A percentile compares a stretch with the other conserved stretches of the same genome.
phyloP scores from a whole-genome alignment of 2,888 invertebrate genomes.

The Cerceris rybyensis region DNA sequence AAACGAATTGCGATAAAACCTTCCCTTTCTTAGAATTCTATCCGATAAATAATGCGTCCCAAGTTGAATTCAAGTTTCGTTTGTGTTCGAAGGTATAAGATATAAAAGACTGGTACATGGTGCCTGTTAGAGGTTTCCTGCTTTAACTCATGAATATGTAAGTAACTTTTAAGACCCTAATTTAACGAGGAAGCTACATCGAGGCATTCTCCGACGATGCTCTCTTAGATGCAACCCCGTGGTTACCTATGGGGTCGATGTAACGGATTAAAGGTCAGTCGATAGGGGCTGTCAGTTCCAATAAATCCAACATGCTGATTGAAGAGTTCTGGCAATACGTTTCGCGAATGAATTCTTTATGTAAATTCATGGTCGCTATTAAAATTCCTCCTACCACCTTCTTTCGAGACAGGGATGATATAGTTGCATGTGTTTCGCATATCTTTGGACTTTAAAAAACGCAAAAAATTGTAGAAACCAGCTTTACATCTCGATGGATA shows the following conservation, averaged over 20 bases:
- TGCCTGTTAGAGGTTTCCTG: conserved; percentile 13
- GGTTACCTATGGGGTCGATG: conserved; percentile 21
- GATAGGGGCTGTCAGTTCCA: conserved; percentile 17
- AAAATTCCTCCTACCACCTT: conserved; percentile 15
- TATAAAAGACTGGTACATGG: not conserved
- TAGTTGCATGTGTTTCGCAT: not conserved
- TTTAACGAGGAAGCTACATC: conserved; percentile 25
- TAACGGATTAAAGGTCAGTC: conserved; percentile 51
- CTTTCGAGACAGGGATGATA: not conserved
- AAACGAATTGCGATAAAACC: conserved; percentile 2
- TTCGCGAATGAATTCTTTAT: conserved; percentile 26
- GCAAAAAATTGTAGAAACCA: no score
- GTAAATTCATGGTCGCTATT: conserved; percentile 13
- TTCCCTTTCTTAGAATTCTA: not conserved
- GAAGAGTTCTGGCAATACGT: conserved; percentile 38
- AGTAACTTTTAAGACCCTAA: conserved; percentile 14
- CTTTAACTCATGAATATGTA: conserved; percentile 29
- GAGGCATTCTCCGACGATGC: conserved; percentile 40
- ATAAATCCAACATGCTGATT: conserved; percentile 59
- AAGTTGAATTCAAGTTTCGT: not conserved
- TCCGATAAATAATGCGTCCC: not conserved
- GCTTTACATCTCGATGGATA: no score
- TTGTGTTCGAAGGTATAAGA: not conserved
- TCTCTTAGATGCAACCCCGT: conserved; percentile 21
- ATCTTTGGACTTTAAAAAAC: not conserved